Conservation (phyloP, 2,797 vertebrate species). For the Masticophis lateralis region DNA sequence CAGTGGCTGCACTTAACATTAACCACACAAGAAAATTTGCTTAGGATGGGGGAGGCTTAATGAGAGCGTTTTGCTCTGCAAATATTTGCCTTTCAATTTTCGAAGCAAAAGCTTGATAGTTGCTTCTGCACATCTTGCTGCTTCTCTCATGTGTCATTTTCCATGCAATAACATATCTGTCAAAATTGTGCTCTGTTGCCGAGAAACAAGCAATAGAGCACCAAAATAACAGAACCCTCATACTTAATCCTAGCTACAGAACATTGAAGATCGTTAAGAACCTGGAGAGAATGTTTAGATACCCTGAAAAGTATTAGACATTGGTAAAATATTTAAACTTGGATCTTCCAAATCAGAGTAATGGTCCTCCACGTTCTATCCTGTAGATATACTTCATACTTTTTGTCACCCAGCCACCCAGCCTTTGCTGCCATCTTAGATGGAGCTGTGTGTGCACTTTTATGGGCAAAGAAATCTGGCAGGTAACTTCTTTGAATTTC, state of each 20-base stretch:
- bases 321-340: constrained; percentile 1
- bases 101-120: constrained; percentile 22
- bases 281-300: background rate
- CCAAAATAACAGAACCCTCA: background rate
- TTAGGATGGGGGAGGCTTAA: constrained; percentile 10
- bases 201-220: constrained; percentile 9
- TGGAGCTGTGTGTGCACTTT: background rate
- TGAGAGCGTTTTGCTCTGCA: constrained; percentile 27
- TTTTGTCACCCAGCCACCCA: background rate
- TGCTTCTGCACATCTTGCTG: constrained; percentile 21
- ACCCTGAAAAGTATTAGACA: background rate
- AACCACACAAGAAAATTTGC: constrained; percentile 27
- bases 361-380: background rate
- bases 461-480: background rate
- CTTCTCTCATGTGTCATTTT: constrained; percentile 1
- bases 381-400: background rate
- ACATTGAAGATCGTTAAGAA: background rate
- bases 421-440: background rate
- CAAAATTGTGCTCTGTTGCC: constrained; percentile 16
- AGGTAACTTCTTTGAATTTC: background rate
- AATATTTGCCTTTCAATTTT: constrained; percentile 29
- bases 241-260: background rate
- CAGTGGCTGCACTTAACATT: constrained; percentile 31
- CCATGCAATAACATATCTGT: constrained; percentile 22
- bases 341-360: background rate